Conservation (phyloP, 2,113 vertebrate species). For the Lagenorhynchus albirostris region DNA sequence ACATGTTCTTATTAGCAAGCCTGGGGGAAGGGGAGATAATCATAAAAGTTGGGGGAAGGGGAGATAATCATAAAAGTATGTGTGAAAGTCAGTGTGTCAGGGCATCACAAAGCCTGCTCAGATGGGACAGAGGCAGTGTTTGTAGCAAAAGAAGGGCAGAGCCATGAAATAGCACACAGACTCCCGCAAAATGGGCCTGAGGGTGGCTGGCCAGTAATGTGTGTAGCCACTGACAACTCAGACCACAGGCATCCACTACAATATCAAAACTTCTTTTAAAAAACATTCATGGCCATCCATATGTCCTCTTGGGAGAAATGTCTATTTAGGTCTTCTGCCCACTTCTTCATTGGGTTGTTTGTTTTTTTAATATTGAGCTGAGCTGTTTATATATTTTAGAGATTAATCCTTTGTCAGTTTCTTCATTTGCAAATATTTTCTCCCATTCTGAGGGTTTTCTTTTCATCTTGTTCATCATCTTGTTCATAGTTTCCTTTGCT, state of each 20-base stretch:
- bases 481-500: too few species aligned
- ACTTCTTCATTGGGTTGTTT: too few species aligned
- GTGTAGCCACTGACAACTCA: neutral
- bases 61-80: conserved; percentile 26
- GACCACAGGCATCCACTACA: neutral
- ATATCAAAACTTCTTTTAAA: conserved; percentile 1
- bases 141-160: neutral
- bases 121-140: neutral
- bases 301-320: too few species aligned
- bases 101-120: neutral
- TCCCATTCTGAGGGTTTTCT: too few species aligned
- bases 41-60: neutral
- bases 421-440: too few species aligned
- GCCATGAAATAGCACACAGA: neutral
- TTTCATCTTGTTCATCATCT: too few species aligned
- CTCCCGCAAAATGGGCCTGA: neutral
- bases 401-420: too few species aligned
- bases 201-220: neutral
- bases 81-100: neutral
- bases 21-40: neutral
- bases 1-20: neutral
- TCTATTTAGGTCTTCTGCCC: too few species aligned
- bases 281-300: neutral
- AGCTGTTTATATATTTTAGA: too few species aligned
- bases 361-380: too few species aligned